Evolutionary conservation across 2,113 vertebrate species (phyloP), one percentile per base, ranked within the genome.

Genomic region (Myanophis thanlyinensis): DNA sequence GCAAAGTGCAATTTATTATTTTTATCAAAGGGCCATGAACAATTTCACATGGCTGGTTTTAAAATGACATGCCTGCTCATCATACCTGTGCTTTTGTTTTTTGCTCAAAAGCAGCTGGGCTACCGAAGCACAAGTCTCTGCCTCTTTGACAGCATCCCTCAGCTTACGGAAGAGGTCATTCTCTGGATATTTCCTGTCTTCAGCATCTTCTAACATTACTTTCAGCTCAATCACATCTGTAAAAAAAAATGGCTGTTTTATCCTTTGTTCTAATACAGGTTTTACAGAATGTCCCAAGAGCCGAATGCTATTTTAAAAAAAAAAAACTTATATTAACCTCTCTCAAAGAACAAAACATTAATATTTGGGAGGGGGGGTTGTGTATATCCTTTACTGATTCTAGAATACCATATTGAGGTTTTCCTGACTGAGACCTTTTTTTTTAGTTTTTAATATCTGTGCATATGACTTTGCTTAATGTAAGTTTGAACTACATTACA

Each of bases 101-200:
- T 98, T 99, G 95, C 98, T 99, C 93, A 99, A 98, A 93, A 99
- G 98, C 93, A 99, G 97, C 95, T 99, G 99, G 88, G 99, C 99
- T n/a, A 99, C 99, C 13, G 99, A 99, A 56, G 99, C 99, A 97
- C 99, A 99, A 1, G 99, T 99, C 97, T 99, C 99, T 0, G 99
- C 99, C 96, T 99, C 99, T 96, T 99, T 99, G 73, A 99, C 98
- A 96, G 99, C 98, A 95, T 99, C 99, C 94, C 98, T 97, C 52
- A 99, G 98, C 89, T 97, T 98, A 35, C 98, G 98, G 96, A 99
- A 99, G 85, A 99, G 98, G 88, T 97, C 97, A 10, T 99, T 99
- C 95, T 99, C 99, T 0, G 99, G 99, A 59, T 99, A 99, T 94
- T 99, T 99, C 93, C 99, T 98, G 95, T 99, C 99, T 97, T 99